Base-by-base conservation (phyloP, 1,140 invertebrate genomes). In the Maconellicoccus hirsutus region DNA sequence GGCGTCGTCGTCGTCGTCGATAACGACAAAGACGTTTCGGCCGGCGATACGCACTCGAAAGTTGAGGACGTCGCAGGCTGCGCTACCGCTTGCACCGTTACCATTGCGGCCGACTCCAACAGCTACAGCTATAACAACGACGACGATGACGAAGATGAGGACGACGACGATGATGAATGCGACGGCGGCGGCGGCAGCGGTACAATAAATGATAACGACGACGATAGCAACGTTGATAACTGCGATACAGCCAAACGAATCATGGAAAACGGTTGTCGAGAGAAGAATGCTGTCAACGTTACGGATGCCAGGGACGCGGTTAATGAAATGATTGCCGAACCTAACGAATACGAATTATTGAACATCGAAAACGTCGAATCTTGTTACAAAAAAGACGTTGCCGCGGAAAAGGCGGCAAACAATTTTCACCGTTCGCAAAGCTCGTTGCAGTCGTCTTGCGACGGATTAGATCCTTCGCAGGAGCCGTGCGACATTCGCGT, bases 401-500 rank as follows among this genome's bases (percentile, higher is more conserved):
- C 6, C 61, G 61, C 22, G 16, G 21, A 59, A 22, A 25, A 26
- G 10, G 3, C 25, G 10, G 10, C 10, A n/a, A n/a, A n/a, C 19
- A 26, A 26, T 23, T 66, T 26, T 25, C 21, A 66, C 25, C 61
- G 61, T 4, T 66, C 61, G 61, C 19, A 66, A 22, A 66, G 61
- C 22, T 66, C 61, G 61, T 25, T 66, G 19, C 61, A 66, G 61
- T 66, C 25, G 19, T 66, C 61, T 2, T 66, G 61, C 25, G 61
- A 66, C 61, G 61, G 61, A 23, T 16, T 66, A 23, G 59, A 66
- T 69, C 61, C 70, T 6, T 63, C 59, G 0, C 69, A 69, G 63
- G 91, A 95, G 83, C 92, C 93, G 23, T 94, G 92, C 80, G 89
- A 91, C 52, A 86, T 95, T 25, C 87, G 91, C 76, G 92, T 96